Evolutionary conservation across 2,888 invertebrate species (phyloP), one percentile per base, ranked within the genome.

Genomic region (Alloscopus bannaensis): DNA sequence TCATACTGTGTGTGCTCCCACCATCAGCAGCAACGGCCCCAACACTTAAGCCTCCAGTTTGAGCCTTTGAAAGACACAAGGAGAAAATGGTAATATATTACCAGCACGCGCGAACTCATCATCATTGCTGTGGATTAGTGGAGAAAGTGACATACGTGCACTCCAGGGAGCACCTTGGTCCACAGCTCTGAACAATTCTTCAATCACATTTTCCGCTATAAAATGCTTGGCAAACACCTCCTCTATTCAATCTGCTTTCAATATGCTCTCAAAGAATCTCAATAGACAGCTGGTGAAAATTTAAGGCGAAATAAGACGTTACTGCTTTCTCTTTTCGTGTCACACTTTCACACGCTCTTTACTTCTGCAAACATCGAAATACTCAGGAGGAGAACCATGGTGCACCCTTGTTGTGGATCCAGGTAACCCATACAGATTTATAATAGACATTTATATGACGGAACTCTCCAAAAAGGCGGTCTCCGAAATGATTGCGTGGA

Each of bases 381-480:
- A 64, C 29, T 20, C 16, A 57, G 20, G 18, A 60, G 26, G 16
- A n/a, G 22, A 60, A 64, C 29, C 55, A 78, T 78, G 77, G 55
- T 77, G 20, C 70, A 78, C 4, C 78, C 78, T 13, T 78, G 78
- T 24, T 78, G 78, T 57, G 78, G 78, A n/a, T 71, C 78, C 45
- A 78, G 77, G 77, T 77, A 64, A 22, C 16, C 13, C 36, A 36
- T 36, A 36, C 13, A 36, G 13, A 36, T 36, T 36, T 36, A 36
- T 36, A n/a, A 64, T 16, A 64, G 24, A 16, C 16, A 22, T 29
- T 65, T 50, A 22, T 65, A 22, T 47, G 45, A 42, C 18, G 18
- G 28, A 65, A 24, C 13, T 26, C 36, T 6, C 13, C 13, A 6
- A 36, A 36, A 36, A 36, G 13, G 8, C 13, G 36, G 13, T n/a